Evolutionary conservation across 2,888 invertebrate genomes (phyloP).

Genomic region (Oscheius sp.): DNA sequence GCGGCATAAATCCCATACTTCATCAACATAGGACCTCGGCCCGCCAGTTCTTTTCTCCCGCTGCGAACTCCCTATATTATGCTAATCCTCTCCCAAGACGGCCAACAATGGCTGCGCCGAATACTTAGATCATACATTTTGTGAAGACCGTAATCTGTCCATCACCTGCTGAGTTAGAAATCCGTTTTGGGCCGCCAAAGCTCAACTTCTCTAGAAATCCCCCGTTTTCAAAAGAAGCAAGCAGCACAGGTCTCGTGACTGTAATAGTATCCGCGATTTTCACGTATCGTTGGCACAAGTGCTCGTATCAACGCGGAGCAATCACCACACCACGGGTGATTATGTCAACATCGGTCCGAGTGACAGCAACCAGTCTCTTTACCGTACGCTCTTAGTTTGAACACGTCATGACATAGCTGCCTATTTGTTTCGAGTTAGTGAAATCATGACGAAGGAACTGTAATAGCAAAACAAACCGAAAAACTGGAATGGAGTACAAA

Average conservation of each 20-base stretch:
- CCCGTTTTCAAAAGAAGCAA: no score
- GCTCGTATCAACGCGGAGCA: conserved; percentile 34
- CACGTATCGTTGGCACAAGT: conserved; percentile 36
- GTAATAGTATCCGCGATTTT: conserved; percentile 2
- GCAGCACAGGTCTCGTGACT: conserved; percentile 8
- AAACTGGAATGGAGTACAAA: not conserved
- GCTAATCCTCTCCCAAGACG: conserved; percentile 24
- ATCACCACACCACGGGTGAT: conserved; percentile 30
- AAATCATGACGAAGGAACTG: no score
- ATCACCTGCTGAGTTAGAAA: conserved; percentile 10
- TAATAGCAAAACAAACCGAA: no score
- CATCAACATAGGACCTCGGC: conserved; percentile 12
- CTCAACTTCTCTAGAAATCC: not conserved
- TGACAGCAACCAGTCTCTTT: conserved; percentile 33
- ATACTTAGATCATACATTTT: conserved; percentile 21
- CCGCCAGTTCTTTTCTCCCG: conserved; percentile 28
- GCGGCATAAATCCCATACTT: conserved; percentile 5
- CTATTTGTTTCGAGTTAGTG: conserved; percentile 19
- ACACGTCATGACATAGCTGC: conserved; percentile 27
- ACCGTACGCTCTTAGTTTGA: conserved; percentile 16
- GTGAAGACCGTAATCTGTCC: conserved; percentile 18
- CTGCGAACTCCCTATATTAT: conserved; percentile 34
- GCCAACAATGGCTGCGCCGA: conserved; percentile 26
- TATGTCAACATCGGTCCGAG: conserved; percentile 31
- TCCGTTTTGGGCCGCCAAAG: not conserved